Conservation (phyloP, 2,113 vertebrate species). For the Dicrurus megarhynchus region DNA sequence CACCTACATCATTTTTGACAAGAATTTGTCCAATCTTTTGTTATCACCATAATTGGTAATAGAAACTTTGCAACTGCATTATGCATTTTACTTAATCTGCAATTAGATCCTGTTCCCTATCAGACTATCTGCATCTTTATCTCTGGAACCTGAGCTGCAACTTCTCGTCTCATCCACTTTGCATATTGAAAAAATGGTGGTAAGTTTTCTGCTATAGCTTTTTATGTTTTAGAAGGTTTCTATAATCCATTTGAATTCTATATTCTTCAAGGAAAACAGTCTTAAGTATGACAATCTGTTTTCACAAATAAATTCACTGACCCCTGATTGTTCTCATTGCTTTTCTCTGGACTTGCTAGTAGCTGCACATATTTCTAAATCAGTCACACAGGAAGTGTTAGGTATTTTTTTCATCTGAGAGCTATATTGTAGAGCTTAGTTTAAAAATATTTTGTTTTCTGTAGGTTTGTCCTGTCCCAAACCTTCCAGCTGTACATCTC, state of each 20-base stretch:
- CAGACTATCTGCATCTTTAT: not conserved
- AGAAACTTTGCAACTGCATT: not conserved
- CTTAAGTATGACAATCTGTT: not conserved
- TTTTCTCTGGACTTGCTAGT: not conserved
- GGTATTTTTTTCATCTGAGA: not conserved
- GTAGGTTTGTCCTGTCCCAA: not conserved
- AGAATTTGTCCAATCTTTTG: not conserved
- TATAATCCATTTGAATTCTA: not conserved
- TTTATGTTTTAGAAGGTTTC: not conserved
- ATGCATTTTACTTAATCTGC: not conserved
- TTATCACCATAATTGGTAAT: not conserved
- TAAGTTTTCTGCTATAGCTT: not conserved
- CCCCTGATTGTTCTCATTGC: not conserved
- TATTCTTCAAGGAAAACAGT: not conserved
- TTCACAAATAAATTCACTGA: not conserved
- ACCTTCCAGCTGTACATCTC: not conserved
- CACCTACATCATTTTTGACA: not conserved
- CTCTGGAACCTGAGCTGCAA: not conserved
- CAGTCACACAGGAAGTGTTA: not conserved
- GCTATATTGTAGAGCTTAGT: not conserved
- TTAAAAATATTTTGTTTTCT: not conserved
- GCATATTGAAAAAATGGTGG: not conserved
- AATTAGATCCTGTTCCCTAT: not conserved
- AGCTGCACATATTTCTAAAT: not conserved
- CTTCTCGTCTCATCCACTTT: rapidly evolving